Percentiles rank a stretch among this genome's conserved stretches.
Evolutionary conservation across 2,888 invertebrate species (phyloP).

Genomic region (Incurvaria masculella): DNA sequence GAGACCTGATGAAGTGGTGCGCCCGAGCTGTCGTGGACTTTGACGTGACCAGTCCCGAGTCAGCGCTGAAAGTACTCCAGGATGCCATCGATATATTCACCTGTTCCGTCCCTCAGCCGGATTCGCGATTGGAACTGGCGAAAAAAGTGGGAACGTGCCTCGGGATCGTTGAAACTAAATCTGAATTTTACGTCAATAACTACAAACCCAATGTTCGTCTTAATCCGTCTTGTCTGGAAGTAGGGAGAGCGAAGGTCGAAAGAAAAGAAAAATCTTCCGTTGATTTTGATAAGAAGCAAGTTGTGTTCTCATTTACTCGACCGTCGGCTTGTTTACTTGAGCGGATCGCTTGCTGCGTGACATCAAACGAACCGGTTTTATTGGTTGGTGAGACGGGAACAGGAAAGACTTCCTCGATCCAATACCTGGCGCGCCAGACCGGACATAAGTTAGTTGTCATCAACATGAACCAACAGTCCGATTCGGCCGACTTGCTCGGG

Average conservation of each 20-base stretch:
- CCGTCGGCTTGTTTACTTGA: constrained; percentile 82
- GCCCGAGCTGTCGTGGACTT: constrained; percentile 71
- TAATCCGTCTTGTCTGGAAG: constrained; percentile 56
- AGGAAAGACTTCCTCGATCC: constrained; percentile 95
- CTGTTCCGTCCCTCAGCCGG: constrained; percentile 66
- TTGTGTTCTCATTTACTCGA: constrained; percentile 79
- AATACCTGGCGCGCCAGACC: constrained; percentile 81
- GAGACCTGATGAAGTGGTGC: constrained; percentile 94
- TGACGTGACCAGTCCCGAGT: constrained; percentile 66
- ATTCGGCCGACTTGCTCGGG: constrained; percentile 93
- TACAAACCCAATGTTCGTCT: constrained; percentile 75
- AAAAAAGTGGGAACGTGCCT: constrained; percentile 74
- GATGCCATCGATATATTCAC: constrained; percentile 93
- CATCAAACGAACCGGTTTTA: constrained; percentile 83
- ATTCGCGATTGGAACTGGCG: constrained; percentile 63
- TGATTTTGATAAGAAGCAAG: constrained; percentile 38
- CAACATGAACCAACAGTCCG: constrained; percentile 99
- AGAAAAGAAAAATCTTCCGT: constrained; percentile 39
- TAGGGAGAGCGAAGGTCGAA: constrained; percentile 65
- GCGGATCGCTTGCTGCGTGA: constrained; percentile 80
- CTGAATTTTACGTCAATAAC: constrained; percentile 73
- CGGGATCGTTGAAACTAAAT: constrained; percentile 78
- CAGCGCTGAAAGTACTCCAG: constrained; percentile 71
- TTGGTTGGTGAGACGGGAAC: constrained; percentile 98
- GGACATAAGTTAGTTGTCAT: constrained; percentile 88